Percentiles rank a stretch among this genome's conserved stretches.
Conservation (phyloP, 1,140 invertebrate species). For the Aricia agestis region DNA sequence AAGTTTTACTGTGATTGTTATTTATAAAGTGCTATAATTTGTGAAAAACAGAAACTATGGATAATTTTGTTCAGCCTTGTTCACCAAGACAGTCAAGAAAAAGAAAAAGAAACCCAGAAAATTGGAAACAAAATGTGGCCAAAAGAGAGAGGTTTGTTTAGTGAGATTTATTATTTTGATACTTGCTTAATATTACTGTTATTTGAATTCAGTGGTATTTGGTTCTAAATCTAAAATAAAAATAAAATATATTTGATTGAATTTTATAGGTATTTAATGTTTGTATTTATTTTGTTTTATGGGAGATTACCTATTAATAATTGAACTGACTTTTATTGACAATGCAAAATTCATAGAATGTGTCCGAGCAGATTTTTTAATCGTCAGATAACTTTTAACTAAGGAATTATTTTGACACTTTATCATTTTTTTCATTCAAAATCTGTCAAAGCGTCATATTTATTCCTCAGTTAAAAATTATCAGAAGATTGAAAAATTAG, state of each 20-base stretch:
- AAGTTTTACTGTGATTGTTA: conserved; percentile 15
- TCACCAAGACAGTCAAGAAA: conserved; percentile 10
- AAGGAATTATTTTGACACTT: too few relatives aligned
- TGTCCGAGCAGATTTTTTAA: too few relatives aligned
- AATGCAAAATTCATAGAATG: too few relatives aligned
- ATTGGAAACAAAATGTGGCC: conserved; percentile 13
- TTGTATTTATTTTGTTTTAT: conserved; percentile 8
- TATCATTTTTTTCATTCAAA: too few relatives aligned
- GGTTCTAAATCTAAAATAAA: conserved; percentile 10
- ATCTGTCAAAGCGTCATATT: too few relatives aligned
- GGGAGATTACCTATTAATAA: too few relatives aligned
- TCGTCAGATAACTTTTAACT: too few relatives aligned
- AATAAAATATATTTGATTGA: neutral
- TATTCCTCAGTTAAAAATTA: too few relatives aligned
- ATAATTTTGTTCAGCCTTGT: conserved; percentile 13
- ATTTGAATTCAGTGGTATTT: neutral
- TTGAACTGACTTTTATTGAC: too few relatives aligned
- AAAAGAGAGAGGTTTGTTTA: conserved; percentile 5
- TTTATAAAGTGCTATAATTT: conserved; percentile 8
- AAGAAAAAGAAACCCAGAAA: conserved; percentile 8
- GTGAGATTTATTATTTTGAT: conserved; percentile 6
- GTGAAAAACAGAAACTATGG: conserved; percentile 11
- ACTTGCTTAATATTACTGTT: neutral
- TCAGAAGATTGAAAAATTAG: too few relatives aligned
- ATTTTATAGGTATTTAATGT: conserved; percentile 1